Evolutionary conservation across 2,888 invertebrate species (phyloP).

Genomic region (Unio delphinus): DNA sequence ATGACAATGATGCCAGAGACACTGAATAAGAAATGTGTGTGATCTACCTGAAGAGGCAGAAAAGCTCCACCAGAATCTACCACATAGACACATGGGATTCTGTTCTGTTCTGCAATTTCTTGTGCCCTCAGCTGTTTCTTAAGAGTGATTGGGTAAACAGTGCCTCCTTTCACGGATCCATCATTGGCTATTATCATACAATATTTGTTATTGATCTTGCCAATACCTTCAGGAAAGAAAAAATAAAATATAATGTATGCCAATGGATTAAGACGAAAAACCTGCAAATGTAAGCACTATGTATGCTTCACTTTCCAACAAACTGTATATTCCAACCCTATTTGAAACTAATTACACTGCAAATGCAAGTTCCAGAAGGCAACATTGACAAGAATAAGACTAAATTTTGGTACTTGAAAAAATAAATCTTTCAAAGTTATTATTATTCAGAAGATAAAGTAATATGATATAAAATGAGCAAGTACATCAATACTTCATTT

Average conservation of each 20-base stretch:
- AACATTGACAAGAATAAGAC: too few species aligned
- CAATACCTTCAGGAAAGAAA: conserved; percentile 67
- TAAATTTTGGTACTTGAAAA: too few species aligned
- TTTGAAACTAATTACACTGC: too few species aligned
- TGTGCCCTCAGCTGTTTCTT: conserved; percentile 72
- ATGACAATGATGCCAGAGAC: neutral
- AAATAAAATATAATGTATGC: neutral
- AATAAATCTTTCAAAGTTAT: too few species aligned
- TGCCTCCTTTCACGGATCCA: conserved; percentile 74
- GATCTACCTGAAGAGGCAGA: conserved; percentile 72
- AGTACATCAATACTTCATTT: too few species aligned
- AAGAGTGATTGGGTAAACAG: conserved; percentile 73
- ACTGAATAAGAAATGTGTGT: neutral
- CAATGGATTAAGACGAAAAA: too few species aligned
- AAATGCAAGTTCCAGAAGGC: too few species aligned
- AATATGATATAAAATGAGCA: too few species aligned
- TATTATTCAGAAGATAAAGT: too few species aligned
- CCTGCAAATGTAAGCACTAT: too few species aligned
- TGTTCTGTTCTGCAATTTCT: conserved; percentile 70
- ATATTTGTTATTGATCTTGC: conserved; percentile 69
- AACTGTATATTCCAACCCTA: too few species aligned
- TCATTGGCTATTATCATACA: conserved; percentile 73
- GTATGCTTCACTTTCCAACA: too few species aligned
- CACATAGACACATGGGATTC: conserved; percentile 72
- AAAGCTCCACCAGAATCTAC: conserved; percentile 75